Evolutionary conservation across 1,140 invertebrate species (phyloP), one percentile per base, ranked within the genome.

Genomic region (Scylla paramamosain): DNA sequence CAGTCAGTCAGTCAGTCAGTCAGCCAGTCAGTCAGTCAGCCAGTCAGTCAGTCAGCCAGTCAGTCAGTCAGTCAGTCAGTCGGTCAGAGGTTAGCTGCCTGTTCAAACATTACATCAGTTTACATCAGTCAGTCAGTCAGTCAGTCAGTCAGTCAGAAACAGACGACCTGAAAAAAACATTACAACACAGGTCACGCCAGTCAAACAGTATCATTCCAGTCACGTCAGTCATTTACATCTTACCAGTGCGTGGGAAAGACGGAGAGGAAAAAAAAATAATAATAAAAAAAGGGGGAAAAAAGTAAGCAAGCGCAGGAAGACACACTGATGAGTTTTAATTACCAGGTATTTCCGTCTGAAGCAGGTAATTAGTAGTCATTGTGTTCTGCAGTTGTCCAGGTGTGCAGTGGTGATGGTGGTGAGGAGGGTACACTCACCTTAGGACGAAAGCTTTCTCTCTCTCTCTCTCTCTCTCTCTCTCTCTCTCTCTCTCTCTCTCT

Each of bases 381-480:
- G 86, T 39, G 86, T 32, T 12, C 28, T 10, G 59, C 20, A 3
- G 20, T 16, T 77, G 67, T n/a, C 67, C 67, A 77, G 52, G 52
- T 59, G 52, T 12, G 52, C 12, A 20, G 52, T 59, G 52, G 52
- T 59, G 52, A 8, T 59, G 39, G 88, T 6, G 32, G 39, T 28
- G 45, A 32, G 20, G 39, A n/a, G 67, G 67, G n/a, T 77, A 77
- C 25, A n/a, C 6, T 77, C 67, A 77, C 25, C 67, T n/a, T n/a
- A 77, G 88, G 39, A 29, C 16, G 88, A 25, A 89, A 48, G 39
- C 39, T 89, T 7, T 89, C 39, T 89, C 87, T 48, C 39, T 89
- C 87, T 89, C 39, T 89, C 32, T 89, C 20, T 25, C 20, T 77
- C 20, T 77, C 67, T 77, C n/a, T 77, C 67, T 28, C 4, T 89